phyloP scores from a whole-genome alignment of 1,140 invertebrate genomes.

The Brachystomella parvula region DNA sequence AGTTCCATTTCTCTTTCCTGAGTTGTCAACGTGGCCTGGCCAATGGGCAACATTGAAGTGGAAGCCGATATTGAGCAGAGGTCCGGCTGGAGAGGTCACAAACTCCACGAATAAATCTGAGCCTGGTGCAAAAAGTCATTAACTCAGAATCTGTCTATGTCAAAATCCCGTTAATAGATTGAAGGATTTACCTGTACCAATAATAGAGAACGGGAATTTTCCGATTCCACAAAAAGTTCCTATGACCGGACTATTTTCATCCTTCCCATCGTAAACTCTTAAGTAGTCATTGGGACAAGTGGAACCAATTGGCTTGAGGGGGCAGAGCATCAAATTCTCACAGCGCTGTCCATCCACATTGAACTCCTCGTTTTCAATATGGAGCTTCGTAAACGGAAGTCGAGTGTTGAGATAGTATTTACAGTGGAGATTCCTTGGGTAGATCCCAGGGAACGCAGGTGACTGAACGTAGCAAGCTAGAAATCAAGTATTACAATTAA shows the following conservation, averaged over 20 bases:
- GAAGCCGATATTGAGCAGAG: constrained; percentile 79
- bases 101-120: constrained; percentile 84
- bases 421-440: constrained; percentile 80
- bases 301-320: constrained; percentile 57
- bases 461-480: constrained; percentile 77
- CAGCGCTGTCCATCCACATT: constrained; percentile 87
- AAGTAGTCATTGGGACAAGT: constrained; percentile 87
- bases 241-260: constrained; percentile 73
- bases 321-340: constrained; percentile 89
- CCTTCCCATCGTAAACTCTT: constrained; percentile 79
- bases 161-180: neutral
- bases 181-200: constrained; percentile 60
- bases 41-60: constrained; percentile 88
- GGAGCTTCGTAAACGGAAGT: constrained; percentile 79
- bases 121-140: neutral
- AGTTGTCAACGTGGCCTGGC: constrained; percentile 80
- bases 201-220: constrained; percentile 87
- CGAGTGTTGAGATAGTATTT: constrained; percentile 77
- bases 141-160: neutral
- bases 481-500: neutral
- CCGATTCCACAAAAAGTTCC: constrained; percentile 89
- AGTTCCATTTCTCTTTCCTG: constrained; percentile 63
- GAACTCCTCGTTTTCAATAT: constrained; percentile 87
- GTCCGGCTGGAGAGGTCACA: constrained; percentile 77
- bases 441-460: constrained; percentile 79